These are phyloP conservation scores for Cacatua alba DNA, from an alignment of 2,113 vertebrate species.

Conservation along the genomic window DNA sequence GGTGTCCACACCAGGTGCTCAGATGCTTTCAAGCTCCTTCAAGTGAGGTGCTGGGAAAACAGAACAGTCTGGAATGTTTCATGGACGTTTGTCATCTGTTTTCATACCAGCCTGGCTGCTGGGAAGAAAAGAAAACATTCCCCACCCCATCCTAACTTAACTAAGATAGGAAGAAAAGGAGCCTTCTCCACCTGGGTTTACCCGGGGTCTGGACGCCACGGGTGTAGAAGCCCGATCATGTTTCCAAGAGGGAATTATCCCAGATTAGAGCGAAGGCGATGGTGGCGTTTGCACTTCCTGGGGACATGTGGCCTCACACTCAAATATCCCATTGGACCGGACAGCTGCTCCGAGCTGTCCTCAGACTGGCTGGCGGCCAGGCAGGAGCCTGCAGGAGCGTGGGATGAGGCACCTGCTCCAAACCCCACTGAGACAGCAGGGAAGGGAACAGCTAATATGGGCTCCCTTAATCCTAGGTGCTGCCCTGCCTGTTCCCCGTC, in stretches of 20 bases:
- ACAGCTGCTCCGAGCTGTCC: constrained; percentile 68
- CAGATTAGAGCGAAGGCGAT: constrained; percentile 26
- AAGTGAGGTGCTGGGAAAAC: background rate
- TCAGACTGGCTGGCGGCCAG: constrained; percentile 78
- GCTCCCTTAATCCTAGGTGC: constrained; percentile 29
- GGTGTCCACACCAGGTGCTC: background rate
- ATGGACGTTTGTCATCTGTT: background rate
- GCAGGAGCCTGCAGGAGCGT: constrained; percentile 48
- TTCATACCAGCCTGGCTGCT: background rate
- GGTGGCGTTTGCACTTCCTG: constrained; percentile 67
- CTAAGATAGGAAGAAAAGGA: background rate
- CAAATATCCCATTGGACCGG: background rate
- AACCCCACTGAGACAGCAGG: background rate
- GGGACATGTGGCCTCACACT: constrained; percentile 40
- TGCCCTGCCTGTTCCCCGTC: constrained; percentile 5
- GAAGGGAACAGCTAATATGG: background rate
- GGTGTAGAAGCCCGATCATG: background rate
- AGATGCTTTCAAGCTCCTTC: background rate
- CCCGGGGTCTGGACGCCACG: background rate
- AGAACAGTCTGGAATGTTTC: background rate
- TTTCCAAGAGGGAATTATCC: constrained; percentile 63
- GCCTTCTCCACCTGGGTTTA: constrained; percentile 1
- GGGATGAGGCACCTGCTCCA: constrained; percentile 56
- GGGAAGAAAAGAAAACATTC: background rate
- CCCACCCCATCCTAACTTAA: background rate